These are phyloP conservation scores for Dascillus cervinus DNA, from an alignment of 2,888 invertebrate genomes.

Conservation along the genomic window DNA sequence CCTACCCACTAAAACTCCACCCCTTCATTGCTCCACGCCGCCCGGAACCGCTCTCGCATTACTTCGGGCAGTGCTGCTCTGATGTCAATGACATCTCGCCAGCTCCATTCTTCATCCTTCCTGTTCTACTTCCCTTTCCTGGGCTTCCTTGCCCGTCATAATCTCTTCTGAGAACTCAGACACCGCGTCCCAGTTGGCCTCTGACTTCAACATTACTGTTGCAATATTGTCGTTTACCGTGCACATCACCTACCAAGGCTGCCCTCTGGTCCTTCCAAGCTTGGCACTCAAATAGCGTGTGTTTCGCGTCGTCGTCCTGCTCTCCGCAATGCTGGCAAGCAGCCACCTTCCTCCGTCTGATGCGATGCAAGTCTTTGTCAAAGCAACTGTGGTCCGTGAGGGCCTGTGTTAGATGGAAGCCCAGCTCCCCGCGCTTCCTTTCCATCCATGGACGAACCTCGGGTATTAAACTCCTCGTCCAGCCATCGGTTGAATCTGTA, in stretches of 20 bases:
- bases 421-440: not conserved
- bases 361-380: not conserved
- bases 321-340: not conserved
- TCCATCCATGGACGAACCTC: not conserved
- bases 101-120: too few species aligned
- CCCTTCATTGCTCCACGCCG: too few species aligned
- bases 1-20: too few species aligned
- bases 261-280: not conserved
- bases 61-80: too few species aligned
- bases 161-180: not conserved
- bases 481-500: not conserved
- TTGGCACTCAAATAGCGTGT: not conserved
- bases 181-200: not conserved
- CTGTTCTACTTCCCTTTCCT: not conserved
- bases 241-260: not conserved
- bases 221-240: not conserved
- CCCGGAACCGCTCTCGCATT: too few species aligned
- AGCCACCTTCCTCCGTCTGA: not conserved
- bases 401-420: slow-evolving; percentile 1
- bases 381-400: not conserved
- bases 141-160: not conserved
- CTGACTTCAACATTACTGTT: not conserved
- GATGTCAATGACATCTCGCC: too few species aligned
- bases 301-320: not conserved
- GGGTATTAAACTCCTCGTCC: not conserved